These are phyloP conservation scores for Drosophila neotestacea DNA, from an alignment of 2,888 invertebrate genomes.

Conservation along the genomic window DNA sequence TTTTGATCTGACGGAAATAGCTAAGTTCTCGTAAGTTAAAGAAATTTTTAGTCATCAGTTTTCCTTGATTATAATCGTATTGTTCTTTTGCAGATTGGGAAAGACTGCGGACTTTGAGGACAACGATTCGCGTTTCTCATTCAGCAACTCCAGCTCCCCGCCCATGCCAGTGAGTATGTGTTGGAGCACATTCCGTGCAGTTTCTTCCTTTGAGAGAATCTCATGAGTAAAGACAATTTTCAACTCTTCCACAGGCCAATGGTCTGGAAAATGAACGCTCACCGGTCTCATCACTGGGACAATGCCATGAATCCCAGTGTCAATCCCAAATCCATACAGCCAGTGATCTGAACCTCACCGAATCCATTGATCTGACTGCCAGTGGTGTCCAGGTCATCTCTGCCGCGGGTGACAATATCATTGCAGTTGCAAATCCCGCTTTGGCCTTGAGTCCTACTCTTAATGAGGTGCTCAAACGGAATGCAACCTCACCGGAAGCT, in stretches of 20 bases:
- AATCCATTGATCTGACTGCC: slow-evolving; percentile 61
- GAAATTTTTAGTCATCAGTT: background rate
- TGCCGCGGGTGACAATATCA: slow-evolving; percentile 93
- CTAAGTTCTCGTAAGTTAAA: slow-evolving; percentile 84
- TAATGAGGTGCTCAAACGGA: slow-evolving; percentile 84
- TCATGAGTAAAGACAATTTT: slow-evolving; percentile 28
- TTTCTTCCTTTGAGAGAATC: background rate
- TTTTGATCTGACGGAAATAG: slow-evolving; percentile 84
- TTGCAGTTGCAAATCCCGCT: slow-evolving; percentile 95
- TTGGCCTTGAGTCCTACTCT: slow-evolving; percentile 88
- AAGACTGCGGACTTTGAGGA: slow-evolving; percentile 84
- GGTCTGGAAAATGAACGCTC: slow-evolving; percentile 78
- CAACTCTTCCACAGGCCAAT: slow-evolving; percentile 62
- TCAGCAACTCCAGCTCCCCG: slow-evolving; percentile 91
- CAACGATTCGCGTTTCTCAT: slow-evolving; percentile 91
- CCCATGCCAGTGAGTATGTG: slow-evolving; percentile 87
- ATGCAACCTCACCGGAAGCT: slow-evolving; percentile 82
- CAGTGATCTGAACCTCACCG: slow-evolving; percentile 35
- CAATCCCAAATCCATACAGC: background rate
- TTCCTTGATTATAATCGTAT: background rate
- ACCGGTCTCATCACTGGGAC: slow-evolving; percentile 39
- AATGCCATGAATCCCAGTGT: slow-evolving; percentile 26
- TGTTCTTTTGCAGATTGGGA: slow-evolving; percentile 57
- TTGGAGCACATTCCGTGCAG: slow-evolving; percentile 47
- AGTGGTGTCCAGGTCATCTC: slow-evolving; percentile 90